A percentile compares a stretch with the other conserved stretches of the same genome.
Conservation (phyloP, 1,140 invertebrate genomes). For the Drosophila repletoides region DNA sequence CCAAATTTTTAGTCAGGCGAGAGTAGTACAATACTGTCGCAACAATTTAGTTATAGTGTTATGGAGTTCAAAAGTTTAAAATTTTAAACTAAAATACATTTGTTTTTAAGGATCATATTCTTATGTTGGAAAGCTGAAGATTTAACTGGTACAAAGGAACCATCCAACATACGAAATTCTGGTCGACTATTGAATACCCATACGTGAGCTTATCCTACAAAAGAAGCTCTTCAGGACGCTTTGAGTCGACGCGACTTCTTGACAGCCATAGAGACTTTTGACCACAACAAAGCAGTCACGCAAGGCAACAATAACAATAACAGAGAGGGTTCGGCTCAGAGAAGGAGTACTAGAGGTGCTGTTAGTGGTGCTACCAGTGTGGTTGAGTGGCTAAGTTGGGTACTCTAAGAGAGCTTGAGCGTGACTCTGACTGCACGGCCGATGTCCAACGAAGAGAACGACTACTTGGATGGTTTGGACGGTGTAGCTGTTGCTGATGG, state of each 20-base stretch:
- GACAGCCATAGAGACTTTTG: conserved; percentile 59
- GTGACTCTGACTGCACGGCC: conserved; percentile 33
- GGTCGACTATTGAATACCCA: background rate
- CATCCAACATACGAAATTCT: conserved; percentile 1
- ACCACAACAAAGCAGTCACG: conserved; percentile 71
- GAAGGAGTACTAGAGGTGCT: background rate
- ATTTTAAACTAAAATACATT: no score
- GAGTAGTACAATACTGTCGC: no score
- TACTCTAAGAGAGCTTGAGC: conserved; percentile 48
- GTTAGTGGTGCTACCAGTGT: background rate
- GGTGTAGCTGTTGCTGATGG: conserved; percentile 47
- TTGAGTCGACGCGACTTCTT: conserved; percentile 56
- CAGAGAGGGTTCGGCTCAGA: conserved; percentile 13
- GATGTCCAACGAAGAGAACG: conserved; percentile 74
- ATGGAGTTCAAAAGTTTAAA: no score
- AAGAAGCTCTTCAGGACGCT: background rate
- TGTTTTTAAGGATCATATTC: background rate
- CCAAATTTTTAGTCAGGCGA: background rate
- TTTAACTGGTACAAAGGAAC: conserved; percentile 5
- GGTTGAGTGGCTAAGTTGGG: background rate
- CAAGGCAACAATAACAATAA: no score
- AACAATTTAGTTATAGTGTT: no score
- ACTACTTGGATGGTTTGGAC: conserved; percentile 45
- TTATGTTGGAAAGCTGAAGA: background rate
- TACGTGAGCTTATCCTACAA: background rate